Conservation (phyloP, 2,797 vertebrate species). For the Pristis pectinata region DNA sequence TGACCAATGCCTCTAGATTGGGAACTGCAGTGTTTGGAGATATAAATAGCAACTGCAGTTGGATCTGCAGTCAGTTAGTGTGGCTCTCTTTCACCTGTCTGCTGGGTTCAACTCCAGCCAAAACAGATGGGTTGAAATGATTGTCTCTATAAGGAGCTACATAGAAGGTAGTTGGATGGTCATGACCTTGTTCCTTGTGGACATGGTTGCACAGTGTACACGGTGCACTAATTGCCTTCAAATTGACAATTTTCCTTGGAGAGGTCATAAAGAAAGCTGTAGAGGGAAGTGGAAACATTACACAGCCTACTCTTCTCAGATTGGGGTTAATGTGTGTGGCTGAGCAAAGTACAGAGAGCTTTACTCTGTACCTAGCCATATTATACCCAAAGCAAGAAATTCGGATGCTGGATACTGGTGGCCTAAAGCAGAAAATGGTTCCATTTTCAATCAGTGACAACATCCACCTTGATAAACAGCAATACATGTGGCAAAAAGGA, state of each 20-base stretch:
- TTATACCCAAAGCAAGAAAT: neutral
- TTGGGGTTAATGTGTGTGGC: neutral
- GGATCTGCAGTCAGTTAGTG: neutral
- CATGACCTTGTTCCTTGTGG: neutral
- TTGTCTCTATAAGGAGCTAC: neutral
- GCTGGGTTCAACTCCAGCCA: neutral
- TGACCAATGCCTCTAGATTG: neutral
- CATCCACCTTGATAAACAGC: neutral
- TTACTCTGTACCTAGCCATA: neutral
- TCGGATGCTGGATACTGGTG: neutral
- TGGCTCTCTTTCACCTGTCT: neutral
- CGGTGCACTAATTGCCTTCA: slow-evolving; percentile 22
- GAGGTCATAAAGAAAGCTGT: neutral
- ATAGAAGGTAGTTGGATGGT: neutral
- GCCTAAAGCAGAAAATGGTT: neutral
- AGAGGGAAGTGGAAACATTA: neutral
- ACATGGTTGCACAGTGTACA: neutral
- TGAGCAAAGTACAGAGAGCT: neutral
- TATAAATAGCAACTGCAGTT: neutral
- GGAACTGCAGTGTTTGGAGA: neutral
- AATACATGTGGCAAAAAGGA: neutral
- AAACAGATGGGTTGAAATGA: neutral
- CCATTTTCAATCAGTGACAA: slow-evolving; percentile 7
- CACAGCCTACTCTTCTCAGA: neutral
- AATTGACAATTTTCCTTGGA: slow-evolving; percentile 13